Percentiles rank a stretch among this genome's conserved stretches.
Evolutionary conservation across 2,797 vertebrate genomes (phyloP).

Genomic region (Platyrinchus mystaceus): DNA sequence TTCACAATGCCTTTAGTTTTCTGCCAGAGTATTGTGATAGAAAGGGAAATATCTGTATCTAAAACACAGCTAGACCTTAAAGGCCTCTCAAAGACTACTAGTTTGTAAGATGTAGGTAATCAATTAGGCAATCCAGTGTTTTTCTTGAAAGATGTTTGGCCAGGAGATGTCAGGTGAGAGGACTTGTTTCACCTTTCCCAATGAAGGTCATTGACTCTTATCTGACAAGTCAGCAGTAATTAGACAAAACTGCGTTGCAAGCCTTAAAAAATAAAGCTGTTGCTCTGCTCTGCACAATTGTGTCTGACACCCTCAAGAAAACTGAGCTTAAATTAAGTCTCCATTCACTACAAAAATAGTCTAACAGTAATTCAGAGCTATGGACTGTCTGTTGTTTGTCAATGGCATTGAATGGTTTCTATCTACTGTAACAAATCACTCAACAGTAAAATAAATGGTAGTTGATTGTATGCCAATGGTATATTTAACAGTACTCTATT

Average conservation of each 20-base stretch:
- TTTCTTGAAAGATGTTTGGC: background rate
- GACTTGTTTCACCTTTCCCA: conserved; percentile 53
- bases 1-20: background rate
- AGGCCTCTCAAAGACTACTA: background rate
- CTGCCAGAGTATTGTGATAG: background rate
- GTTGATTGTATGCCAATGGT: conserved; percentile 72
- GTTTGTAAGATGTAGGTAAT: background rate
- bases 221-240: conserved; percentile 72
- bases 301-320: conserved; percentile 69
- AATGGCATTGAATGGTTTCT: conserved; percentile 75
- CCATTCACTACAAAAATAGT: conserved; percentile 76
- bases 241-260: conserved; percentile 63
- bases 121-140: background rate
- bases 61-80: conserved; percentile 2
- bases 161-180: conserved; percentile 47
- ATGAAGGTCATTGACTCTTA: conserved; percentile 61
- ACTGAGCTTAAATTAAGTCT: conserved; percentile 72
- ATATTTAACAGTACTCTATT: conserved; percentile 73
- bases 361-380: conserved; percentile 70
- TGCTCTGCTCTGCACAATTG: conserved; percentile 67
- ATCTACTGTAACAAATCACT: conserved; percentile 76
- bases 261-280: conserved; percentile 70
- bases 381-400: conserved; percentile 76
- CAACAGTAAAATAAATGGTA: conserved; percentile 74
- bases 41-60: background rate